A percentile compares a stretch with the other conserved stretches of the same genome.
These are phyloP conservation scores for Semnornis frantzii DNA, from an alignment of 2,113 vertebrate genomes.

Conservation along the genomic window DNA sequence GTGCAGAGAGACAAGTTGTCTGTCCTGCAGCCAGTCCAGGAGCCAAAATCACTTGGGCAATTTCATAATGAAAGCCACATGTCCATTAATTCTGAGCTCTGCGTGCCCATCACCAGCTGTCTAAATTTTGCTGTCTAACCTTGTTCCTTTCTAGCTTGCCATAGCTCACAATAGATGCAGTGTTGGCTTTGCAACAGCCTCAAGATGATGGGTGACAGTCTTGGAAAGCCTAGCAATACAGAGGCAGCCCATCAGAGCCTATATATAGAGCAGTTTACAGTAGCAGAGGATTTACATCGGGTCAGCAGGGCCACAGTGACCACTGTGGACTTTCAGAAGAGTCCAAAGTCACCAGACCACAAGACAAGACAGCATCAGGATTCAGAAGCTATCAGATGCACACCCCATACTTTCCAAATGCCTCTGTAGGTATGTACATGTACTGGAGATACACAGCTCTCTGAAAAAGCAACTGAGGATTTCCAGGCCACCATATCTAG, in stretches of 20 bases:
- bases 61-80: not conserved
- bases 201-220: rapidly evolving
- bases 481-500: not conserved
- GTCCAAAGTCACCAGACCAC: not conserved
- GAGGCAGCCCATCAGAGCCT: not conserved
- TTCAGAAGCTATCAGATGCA: not conserved
- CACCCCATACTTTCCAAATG: not conserved
- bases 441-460: rapidly evolving
- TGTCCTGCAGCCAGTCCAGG: not conserved
- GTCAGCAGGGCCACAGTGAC: not conserved
- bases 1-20: not conserved
- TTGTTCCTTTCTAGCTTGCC: not conserved
- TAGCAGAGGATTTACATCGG: not conserved
- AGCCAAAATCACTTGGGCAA: not conserved
- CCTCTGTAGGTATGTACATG: rapidly evolving
- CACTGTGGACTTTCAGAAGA: not conserved
- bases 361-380: not conserved
- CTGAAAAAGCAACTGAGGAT: not conserved
- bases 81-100: not conserved
- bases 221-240: not conserved
- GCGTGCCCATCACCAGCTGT: not conserved
- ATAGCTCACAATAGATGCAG: not conserved
- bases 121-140: not conserved
- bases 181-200: not conserved
- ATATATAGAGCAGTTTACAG: not conserved